Percentiles rank a stretch among this genome's conserved stretches.
Conservation (phyloP, 2,888 invertebrate species). For the Phyllotreta striolata region DNA sequence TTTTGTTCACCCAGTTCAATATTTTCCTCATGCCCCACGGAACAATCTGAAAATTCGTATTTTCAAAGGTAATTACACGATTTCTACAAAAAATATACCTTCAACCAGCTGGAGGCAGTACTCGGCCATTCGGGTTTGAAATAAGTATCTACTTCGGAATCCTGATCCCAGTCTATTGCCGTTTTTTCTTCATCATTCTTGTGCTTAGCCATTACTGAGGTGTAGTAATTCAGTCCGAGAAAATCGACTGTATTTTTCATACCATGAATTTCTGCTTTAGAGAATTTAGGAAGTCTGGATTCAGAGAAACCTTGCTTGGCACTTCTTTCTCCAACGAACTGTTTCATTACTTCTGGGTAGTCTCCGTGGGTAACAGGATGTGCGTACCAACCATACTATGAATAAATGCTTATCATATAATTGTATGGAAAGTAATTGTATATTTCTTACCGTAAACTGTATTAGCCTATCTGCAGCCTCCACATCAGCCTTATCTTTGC, state of each 20-base stretch:
- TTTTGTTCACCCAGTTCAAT: slow-evolving; percentile 61
- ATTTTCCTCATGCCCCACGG: slow-evolving; percentile 69
- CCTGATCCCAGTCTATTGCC: slow-evolving; percentile 58
- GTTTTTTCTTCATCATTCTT: slow-evolving; percentile 53
- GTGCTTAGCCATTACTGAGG: slow-evolving; percentile 63
- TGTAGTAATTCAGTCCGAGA: slow-evolving; percentile 79
- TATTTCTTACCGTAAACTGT: slow-evolving; percentile 60
- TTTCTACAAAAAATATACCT: slow-evolving; percentile 10
- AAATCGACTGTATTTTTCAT: slow-evolving; percentile 71
- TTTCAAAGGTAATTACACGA: background rate
- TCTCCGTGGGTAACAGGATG: slow-evolving; percentile 73
- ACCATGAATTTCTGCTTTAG: slow-evolving; percentile 66
- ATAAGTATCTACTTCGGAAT: slow-evolving; percentile 21
- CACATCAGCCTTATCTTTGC: slow-evolving; percentile 62
- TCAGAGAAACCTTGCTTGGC: slow-evolving; percentile 66
- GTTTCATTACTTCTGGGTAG: slow-evolving; percentile 72
- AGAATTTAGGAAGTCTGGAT: slow-evolving; percentile 71
- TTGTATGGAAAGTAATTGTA: slow-evolving; percentile 57
- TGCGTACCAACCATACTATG: slow-evolving; percentile 43
- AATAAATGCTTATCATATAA: slow-evolving; percentile 5
- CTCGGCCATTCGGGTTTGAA: slow-evolving; percentile 28
- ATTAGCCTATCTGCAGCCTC: slow-evolving; percentile 64
- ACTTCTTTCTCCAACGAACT: slow-evolving; percentile 66
- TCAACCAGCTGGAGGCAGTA: slow-evolving; percentile 33
- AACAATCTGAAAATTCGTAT: slow-evolving; percentile 52